Evolutionary conservation across 2,113 vertebrate genomes (phyloP).

Genomic region (Tetraodon nigroviridis): DNA sequence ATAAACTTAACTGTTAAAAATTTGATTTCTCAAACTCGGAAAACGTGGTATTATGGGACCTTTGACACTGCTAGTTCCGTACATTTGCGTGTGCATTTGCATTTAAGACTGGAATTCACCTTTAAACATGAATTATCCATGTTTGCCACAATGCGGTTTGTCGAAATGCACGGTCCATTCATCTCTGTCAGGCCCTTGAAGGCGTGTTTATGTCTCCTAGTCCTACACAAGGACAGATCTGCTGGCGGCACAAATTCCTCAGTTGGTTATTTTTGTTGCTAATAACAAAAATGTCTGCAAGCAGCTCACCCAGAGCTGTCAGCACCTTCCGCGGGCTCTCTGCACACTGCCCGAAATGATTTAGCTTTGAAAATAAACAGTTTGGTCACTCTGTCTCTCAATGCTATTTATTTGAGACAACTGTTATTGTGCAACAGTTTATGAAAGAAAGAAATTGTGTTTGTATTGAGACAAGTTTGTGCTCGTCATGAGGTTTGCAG

Average conservation of each 20-base stretch:
- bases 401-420: no score
- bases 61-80: background rate
- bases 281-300: constrained; percentile 31
- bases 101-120: background rate
- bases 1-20: no score
- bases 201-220: constrained; percentile 1
- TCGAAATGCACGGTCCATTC: constrained; percentile 29
- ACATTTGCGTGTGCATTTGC: background rate
- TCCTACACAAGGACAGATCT: constrained; percentile 20
- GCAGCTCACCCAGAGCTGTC: constrained; percentile 20
- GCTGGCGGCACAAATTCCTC: constrained; percentile 27
- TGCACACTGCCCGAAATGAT: constrained; percentile 14
- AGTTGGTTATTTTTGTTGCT: constrained; percentile 30
- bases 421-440: no score
- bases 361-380: constrained; percentile 9
- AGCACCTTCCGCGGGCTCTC: constrained; percentile 14
- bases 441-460: no score
- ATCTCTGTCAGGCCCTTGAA: constrained; percentile 23
- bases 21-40: no score
- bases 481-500: no score
- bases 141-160: constrained; percentile 30
- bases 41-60: background rate
- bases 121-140: no score
- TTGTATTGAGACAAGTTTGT: no score
- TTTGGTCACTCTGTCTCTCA: constrained; percentile 3